phyloP scores from a whole-genome alignment of 2,888 invertebrate genomes.

The Lasius platythorax region DNA sequence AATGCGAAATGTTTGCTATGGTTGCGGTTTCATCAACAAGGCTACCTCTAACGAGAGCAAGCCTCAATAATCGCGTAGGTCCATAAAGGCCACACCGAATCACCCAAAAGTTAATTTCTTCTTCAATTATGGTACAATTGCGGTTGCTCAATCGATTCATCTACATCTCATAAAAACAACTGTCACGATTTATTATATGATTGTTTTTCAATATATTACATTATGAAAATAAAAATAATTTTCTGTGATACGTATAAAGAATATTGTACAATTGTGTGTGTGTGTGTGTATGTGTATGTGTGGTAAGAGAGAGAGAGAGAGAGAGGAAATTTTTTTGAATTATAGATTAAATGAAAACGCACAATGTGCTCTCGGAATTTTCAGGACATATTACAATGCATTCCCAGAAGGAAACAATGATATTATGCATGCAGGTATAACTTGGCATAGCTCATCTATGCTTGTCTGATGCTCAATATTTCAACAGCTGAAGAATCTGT shows the following conservation, averaged over 20 bases:
- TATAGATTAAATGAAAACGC: slow-evolving; percentile 11
- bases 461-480: slow-evolving; percentile 51
- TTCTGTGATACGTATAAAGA: neutral
- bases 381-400: slow-evolving; percentile 24
- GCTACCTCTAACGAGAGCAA: slow-evolving; percentile 62
- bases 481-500: slow-evolving; percentile 51
- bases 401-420: slow-evolving; percentile 31
- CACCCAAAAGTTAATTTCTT: slow-evolving; percentile 65
- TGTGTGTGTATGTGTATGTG: neutral
- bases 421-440: slow-evolving; percentile 52
- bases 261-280: neutral
- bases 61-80: slow-evolving; percentile 65
- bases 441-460: slow-evolving; percentile 52
- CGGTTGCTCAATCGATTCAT: slow-evolving; percentile 48
- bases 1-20: slow-evolving; percentile 5
- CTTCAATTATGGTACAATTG: slow-evolving; percentile 65
- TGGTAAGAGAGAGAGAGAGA: neutral
- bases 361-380: neutral
- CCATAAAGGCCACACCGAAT: slow-evolving; percentile 65
- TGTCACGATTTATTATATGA: neutral
- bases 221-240: neutral
- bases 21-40: slow-evolving; percentile 54
- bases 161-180: neutral
- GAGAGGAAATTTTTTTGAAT: slow-evolving; percentile 27
- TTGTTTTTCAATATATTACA: neutral